Evolutionary conservation across 2,888 invertebrate species (phyloP).

Genomic region (Sarcophaga rosellei): DNA sequence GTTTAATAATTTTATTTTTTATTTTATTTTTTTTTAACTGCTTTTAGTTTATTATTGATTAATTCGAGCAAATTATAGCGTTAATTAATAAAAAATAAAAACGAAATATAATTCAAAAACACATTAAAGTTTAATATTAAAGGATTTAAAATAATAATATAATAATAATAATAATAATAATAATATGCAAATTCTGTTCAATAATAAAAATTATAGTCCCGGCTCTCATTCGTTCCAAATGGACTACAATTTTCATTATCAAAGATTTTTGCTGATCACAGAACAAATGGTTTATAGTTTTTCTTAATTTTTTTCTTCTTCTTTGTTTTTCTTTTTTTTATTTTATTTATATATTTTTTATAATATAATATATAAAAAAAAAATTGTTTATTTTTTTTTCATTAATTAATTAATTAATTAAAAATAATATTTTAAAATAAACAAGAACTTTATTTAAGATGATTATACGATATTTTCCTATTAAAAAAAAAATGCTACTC

Average conservation of each 20-base stretch:
- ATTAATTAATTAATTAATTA: slow-evolving; percentile 32
- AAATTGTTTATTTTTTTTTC: slow-evolving; percentile 53
- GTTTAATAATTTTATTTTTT: slow-evolving; percentile 15
- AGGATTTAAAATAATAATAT: slow-evolving; percentile 61
- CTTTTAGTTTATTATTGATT: not conserved
- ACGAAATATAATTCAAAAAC: slow-evolving; percentile 46
- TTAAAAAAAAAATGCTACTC: slow-evolving; percentile 1
- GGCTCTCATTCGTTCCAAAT: not conserved
- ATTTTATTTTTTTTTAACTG: slow-evolving; percentile 34
- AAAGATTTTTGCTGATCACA: slow-evolving; percentile 65
- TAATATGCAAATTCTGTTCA: slow-evolving; percentile 61
- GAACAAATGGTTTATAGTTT: slow-evolving; percentile 68
- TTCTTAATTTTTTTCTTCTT: not conserved
- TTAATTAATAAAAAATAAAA: slow-evolving; percentile 17
- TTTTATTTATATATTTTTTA: not conserved
- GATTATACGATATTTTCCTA: not conserved
- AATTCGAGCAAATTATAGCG: slow-evolving; percentile 62
- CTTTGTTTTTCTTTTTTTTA: slow-evolving; percentile 40
- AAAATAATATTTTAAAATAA: slow-evolving; percentile 16
- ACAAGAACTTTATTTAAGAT: slow-evolving; percentile 15
- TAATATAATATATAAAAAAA: slow-evolving; percentile 41
- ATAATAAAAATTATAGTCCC: slow-evolving; percentile 50
- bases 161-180: too few relatives aligned
- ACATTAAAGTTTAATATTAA: slow-evolving; percentile 59
- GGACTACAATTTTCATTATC: slow-evolving; percentile 48